These are phyloP conservation scores for Lasioglossum figueresi DNA, from an alignment of 2,888 invertebrate genomes.

Conservation along the genomic window DNA sequence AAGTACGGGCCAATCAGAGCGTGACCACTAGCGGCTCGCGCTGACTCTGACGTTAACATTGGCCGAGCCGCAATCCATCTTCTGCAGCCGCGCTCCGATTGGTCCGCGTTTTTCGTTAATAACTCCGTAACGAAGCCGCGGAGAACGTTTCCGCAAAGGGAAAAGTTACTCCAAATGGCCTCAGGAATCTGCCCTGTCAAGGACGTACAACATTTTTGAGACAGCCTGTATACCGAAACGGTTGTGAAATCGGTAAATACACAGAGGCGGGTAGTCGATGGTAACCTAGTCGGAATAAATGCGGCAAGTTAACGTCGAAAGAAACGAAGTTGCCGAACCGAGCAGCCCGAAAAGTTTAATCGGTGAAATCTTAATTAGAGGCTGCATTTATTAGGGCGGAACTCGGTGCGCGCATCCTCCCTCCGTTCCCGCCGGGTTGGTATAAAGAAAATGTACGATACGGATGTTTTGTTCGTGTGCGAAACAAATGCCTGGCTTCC, in stretches of 20 bases:
- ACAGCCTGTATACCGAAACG: not conserved
- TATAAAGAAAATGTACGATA: constrained; percentile 36
- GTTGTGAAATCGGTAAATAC: constrained; percentile 39
- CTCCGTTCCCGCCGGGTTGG: constrained; percentile 11
- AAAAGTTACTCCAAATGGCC: too few relatives aligned
- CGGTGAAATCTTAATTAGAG: constrained; percentile 61
- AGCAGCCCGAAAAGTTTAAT: constrained; percentile 46
- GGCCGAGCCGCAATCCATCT: too few relatives aligned
- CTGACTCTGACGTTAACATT: too few relatives aligned
- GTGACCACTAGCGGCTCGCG: too few relatives aligned
- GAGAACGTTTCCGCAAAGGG: too few relatives aligned
- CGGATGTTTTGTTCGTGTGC: constrained; percentile 40
- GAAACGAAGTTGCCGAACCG: constrained; percentile 45
- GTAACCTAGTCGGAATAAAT: constrained; percentile 40
- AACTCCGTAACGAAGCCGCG: too few relatives aligned
- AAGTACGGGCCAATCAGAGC: too few relatives aligned
- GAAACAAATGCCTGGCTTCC: constrained; percentile 41
- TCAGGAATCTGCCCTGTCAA: too few relatives aligned
- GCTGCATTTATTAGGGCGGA: constrained; percentile 59
- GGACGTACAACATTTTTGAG: too few relatives aligned
- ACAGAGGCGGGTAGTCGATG: not conserved
- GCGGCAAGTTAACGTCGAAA: constrained; percentile 50
- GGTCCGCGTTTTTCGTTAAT: too few relatives aligned
- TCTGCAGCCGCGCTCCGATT: too few relatives aligned
- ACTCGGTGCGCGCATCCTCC: constrained; percentile 32